Conservation (phyloP, 1,140 invertebrate species). For the Semibalanus balanoides region DNA sequence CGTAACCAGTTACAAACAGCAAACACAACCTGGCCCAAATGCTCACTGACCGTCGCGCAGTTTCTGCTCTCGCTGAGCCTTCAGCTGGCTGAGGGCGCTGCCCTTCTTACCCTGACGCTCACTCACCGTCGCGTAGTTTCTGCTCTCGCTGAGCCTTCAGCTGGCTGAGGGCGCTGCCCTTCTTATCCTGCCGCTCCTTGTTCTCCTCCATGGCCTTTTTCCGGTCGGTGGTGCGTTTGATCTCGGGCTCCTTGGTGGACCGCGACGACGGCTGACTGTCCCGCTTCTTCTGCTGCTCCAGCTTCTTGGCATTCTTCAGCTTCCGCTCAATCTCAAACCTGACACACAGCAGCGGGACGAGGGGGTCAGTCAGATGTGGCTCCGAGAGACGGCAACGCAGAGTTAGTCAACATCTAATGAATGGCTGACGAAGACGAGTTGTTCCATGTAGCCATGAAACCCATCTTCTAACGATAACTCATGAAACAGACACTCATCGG, state of each 20-base stretch:
- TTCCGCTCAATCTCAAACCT: constrained; percentile 96
- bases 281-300: constrained; percentile 51
- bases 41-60: constrained; percentile 28
- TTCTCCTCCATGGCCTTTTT: constrained; percentile 80
- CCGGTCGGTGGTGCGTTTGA: constrained; percentile 39
- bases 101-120: constrained; percentile 41
- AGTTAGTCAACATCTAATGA: too few species aligned
- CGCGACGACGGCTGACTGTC: constrained; percentile 23
- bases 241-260: constrained; percentile 37
- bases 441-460: too few species aligned
- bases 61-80: constrained; percentile 75
- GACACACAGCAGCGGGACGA: constrained; percentile 10
- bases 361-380: too few species aligned
- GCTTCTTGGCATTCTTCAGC: constrained; percentile 66
- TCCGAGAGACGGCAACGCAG: too few species aligned
- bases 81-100: constrained; percentile 78
- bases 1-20: too few species aligned
- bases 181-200: constrained; percentile 63
- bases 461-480: too few species aligned
- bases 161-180: constrained; percentile 79
- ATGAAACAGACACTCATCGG: too few species aligned
- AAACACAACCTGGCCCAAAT: too few species aligned
- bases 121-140: constrained; percentile 37
- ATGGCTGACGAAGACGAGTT: too few species aligned
- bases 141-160: constrained; percentile 79